Conservation (phyloP, 2,888 invertebrate species). For the Cryptocephalus primarius region DNA sequence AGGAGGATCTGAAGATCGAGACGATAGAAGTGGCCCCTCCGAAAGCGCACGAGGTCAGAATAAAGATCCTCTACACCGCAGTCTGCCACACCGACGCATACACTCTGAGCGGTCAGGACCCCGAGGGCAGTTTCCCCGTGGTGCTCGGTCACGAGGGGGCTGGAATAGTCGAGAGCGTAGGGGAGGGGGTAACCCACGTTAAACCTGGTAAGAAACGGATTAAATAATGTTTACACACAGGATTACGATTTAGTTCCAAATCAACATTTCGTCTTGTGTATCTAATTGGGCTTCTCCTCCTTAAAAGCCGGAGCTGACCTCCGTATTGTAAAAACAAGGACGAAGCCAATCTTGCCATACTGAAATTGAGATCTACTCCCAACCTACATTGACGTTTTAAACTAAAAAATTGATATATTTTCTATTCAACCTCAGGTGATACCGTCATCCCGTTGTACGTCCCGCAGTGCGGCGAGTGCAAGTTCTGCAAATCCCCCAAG, state of each 20-base stretch:
- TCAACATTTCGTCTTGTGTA: too few relatives aligned
- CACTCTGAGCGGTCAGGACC: slow-evolving; percentile 77
- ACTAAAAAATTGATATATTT: too few relatives aligned
- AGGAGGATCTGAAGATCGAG: slow-evolving; percentile 80
- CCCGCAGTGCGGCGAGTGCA: slow-evolving; percentile 94
- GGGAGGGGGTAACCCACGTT: slow-evolving; percentile 80
- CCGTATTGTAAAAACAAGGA: too few relatives aligned
- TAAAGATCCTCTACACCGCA: slow-evolving; percentile 69
- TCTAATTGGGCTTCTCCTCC: too few relatives aligned
- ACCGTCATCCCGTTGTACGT: slow-evolving; percentile 96
- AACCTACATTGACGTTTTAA: too few relatives aligned
- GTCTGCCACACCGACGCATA: slow-evolving; percentile 92
- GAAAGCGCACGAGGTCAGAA: slow-evolving; percentile 80
- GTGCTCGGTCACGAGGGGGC: slow-evolving; percentile 94
- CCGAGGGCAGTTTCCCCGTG: slow-evolving; percentile 86
- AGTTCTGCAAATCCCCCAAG: slow-evolving; percentile 90
- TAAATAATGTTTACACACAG: too few relatives aligned
- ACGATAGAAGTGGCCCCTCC: slow-evolving; percentile 91
- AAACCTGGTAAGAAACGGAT: slow-evolving; percentile 49
- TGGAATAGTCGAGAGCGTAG: slow-evolving; percentile 94
- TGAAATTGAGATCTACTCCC: too few relatives aligned
- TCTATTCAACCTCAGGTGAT: slow-evolving; percentile 49
- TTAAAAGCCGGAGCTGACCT: too few relatives aligned
- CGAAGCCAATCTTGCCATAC: too few relatives aligned
- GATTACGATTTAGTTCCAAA: too few relatives aligned